Base-by-base conservation (phyloP, 2,113 vertebrate species). In the Tringa solitaria region DNA sequence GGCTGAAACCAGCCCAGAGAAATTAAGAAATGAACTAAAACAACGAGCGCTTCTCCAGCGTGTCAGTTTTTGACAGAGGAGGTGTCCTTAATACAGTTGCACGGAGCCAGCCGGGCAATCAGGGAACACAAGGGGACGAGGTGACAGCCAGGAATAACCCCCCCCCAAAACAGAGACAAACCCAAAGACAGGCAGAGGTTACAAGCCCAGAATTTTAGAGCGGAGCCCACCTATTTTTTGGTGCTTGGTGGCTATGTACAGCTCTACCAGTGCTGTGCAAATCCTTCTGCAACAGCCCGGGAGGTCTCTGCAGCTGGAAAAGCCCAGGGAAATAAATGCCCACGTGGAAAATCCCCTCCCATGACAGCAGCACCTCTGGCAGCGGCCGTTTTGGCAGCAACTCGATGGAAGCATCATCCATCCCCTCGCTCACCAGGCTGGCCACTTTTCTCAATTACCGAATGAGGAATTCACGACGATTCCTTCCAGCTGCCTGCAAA, bases 51-150 rank as follows among this genome's bases (percentile, higher is more conserved):
- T 60, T 79, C 39, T 33, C 56, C 78, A 79, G 53, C 5, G 1
- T 14, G 16, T 30, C 61, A 48, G 12, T 8, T 87, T 77, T 37
- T 73, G 43, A 80, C 53, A 41, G 68, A 46, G 27, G 14, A 75
- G 22, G 7, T 23, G 77, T 46, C 73, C 86, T 84, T 63, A 53
- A 85, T 87, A 73, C 18, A 76, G 45, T 3, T 8, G 30, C 4
- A 33, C 0, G 37, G 57, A 87, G n/a, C 56, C 89, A 72, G 37
- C 22, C 16, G 14, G 67, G 74, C 57, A 48, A 46, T 39, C 17
- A 19, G n/a, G 30, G 73, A 43, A 67, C 0, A 2, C 26, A 6
- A 0, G 0, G 35, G 46, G 46, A 65, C 0, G 6, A 26, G 23
- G 17, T 5, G 19, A 41, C 19, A 65, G 73, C n/a, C 45, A 69